These are phyloP conservation scores for Saguinus midas DNA, from an alignment of 2,113 vertebrate genomes.

Conservation along the genomic window DNA sequence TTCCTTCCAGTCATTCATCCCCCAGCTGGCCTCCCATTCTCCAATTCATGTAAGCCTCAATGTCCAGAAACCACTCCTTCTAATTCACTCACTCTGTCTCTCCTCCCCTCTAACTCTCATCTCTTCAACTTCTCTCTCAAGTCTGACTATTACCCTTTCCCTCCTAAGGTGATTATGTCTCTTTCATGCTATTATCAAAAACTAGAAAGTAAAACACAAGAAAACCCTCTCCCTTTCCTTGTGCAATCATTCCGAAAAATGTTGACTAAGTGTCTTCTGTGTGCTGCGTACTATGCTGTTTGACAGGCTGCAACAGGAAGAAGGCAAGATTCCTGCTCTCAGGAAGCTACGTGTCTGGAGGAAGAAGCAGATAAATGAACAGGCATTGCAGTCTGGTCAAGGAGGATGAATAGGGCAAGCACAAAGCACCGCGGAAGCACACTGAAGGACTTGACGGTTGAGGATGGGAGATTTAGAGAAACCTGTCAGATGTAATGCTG, in stretches of 20 bases:
- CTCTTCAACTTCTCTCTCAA: neutral
- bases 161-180: neutral
- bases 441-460: neutral
- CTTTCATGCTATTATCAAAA: neutral
- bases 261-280: neutral
- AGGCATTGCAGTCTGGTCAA: neutral
- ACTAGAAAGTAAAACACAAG: neutral
- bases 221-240: neutral
- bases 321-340: neutral
- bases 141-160: neutral
- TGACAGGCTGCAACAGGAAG: neutral
- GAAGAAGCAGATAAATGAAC: neutral
- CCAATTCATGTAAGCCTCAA: neutral
- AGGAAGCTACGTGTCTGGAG: neutral
- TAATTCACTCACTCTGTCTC: neutral
- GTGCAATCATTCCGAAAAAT: neutral
- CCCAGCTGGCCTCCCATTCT: neutral
- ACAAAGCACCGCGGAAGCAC: neutral
- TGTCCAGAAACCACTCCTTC: neutral
- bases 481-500: neutral
- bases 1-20: neutral
- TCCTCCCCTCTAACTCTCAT: neutral
- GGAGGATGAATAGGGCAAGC: neutral
- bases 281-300: neutral
- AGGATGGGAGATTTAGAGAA: neutral